Evolutionary conservation across 2,797 vertebrate genomes (phyloP).

Genomic region (Lacerta agilis): DNA sequence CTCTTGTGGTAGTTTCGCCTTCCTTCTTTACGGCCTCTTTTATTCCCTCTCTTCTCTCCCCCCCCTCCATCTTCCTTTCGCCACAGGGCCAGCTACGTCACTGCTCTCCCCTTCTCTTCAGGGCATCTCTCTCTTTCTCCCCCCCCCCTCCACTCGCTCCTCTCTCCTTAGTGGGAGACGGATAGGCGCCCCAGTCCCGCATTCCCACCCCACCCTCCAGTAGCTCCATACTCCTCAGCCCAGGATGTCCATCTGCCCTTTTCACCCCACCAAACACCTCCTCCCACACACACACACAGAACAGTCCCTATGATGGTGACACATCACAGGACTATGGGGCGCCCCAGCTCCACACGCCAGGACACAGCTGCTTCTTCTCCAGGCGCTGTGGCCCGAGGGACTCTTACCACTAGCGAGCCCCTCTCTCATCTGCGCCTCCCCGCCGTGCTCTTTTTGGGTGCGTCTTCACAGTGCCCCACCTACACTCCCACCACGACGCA

Average conservation of each 20-base stretch:
- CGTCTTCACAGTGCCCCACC: no score
- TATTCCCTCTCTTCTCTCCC: no score
- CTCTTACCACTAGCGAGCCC: background rate
- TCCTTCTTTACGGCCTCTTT: background rate
- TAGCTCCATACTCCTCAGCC: background rate
- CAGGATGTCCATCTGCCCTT: background rate
- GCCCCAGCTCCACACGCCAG: background rate
- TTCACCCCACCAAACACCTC: background rate
- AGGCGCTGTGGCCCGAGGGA: background rate
- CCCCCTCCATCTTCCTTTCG: rapidly evolving
- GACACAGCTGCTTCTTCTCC: no score
- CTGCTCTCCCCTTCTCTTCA: background rate
- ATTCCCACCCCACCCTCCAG: background rate
- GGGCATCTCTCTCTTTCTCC: no score
- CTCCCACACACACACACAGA: background rate
- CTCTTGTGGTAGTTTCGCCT: background rate
- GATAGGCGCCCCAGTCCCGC: background rate
- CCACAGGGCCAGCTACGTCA: background rate
- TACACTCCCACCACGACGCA: background rate
- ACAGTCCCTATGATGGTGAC: background rate
- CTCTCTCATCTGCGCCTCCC: no score
- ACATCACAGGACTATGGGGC: background rate
- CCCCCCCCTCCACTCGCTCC: no score
- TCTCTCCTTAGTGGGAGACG: background rate
- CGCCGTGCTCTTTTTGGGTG: no score